Base-by-base conservation (phyloP, 2,113 vertebrate species). In the Eleginops maclovinus region DNA sequence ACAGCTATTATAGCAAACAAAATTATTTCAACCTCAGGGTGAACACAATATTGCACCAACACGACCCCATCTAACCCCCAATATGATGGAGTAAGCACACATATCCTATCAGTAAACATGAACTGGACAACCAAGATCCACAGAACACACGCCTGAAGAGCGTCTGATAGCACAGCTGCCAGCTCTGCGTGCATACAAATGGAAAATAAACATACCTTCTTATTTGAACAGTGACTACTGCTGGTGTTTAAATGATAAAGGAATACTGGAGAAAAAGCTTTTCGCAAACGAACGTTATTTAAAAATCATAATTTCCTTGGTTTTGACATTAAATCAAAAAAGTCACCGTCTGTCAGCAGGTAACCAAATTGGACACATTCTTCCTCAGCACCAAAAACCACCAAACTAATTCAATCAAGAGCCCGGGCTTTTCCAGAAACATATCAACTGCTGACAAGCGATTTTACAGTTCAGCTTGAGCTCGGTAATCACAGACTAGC, bases 1-100 rank as follows among this genome's bases (percentile, higher is more conserved):
- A 89, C 90, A 92, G 90, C 91, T 92, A 94, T 93, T 94, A 91
- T 87, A 88, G 87, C 84, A 93, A 89, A 92, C 90, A 90, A 89
- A 94, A 95, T 95, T 91, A 94, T 94, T 93, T 93, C 87, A 93
- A 91, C 92, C 92, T 91, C 72, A 66, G 89, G 92, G 93, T 81
- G 81, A 87, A 92, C 87, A 88, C 91, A 92, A 93, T 94, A 94
- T 94, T 94, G 86, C 89, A 93, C 84, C 87, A 92, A 88, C 81
- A 73, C 87, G 88, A 93, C 91, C 91, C 82, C 51, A 46, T 79
- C 84, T 84, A 89, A 91, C 81, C 88, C 75, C 49, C 76, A 65
- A 88, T 91, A 89, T 88, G 89, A 92, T 88, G 86, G 83, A 85
- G 89, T 86, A 91, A 91, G 83, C 82, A 83, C 87, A 86, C 81